Evolutionary conservation across 1,140 invertebrate genomes (phyloP).

Genomic region (Anagrus nilaparvatae): DNA sequence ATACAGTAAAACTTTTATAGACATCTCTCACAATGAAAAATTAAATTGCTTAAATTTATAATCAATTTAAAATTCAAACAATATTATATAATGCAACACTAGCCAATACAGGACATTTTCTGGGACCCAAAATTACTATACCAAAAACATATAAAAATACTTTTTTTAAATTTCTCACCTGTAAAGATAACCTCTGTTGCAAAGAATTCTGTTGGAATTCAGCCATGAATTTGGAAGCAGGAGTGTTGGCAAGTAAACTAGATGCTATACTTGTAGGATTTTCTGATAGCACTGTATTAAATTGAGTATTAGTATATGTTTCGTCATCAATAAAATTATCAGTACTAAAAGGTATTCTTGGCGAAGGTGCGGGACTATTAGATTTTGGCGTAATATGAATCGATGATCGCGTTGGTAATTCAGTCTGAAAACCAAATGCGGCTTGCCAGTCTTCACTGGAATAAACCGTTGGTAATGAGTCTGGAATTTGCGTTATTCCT

Average conservation of each 20-base stretch:
- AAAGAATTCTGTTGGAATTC: constrained; percentile 41
- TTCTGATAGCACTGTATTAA: constrained; percentile 24
- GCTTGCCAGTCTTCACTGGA: constrained; percentile 49
- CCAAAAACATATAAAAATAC: too few species aligned
- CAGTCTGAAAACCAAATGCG: constrained; percentile 42
- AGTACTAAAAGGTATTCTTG: constrained; percentile 31
- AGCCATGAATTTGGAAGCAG: constrained; percentile 40
- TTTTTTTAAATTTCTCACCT: constrained; percentile 26
- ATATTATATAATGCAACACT: too few species aligned
- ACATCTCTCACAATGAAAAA: too few species aligned
- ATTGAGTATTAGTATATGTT: constrained; percentile 30
- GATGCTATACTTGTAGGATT: constrained; percentile 23
- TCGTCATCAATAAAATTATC: constrained; percentile 36
- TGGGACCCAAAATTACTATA: too few species aligned
- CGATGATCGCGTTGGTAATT: constrained; percentile 27
- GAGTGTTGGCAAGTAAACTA: constrained; percentile 31
- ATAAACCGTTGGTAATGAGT: constrained; percentile 43
- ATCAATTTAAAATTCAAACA: too few species aligned
- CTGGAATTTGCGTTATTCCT: constrained; percentile 42
- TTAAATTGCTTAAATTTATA: too few species aligned
- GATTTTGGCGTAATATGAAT: constrained; percentile 28
- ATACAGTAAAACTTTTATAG: constrained; percentile 1
- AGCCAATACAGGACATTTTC: too few species aligned
- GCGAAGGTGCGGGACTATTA: constrained; percentile 30
- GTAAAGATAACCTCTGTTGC: constrained; percentile 36